Conservation (phyloP, 2,888 invertebrate genomes). For the Leucozona laternaria region DNA sequence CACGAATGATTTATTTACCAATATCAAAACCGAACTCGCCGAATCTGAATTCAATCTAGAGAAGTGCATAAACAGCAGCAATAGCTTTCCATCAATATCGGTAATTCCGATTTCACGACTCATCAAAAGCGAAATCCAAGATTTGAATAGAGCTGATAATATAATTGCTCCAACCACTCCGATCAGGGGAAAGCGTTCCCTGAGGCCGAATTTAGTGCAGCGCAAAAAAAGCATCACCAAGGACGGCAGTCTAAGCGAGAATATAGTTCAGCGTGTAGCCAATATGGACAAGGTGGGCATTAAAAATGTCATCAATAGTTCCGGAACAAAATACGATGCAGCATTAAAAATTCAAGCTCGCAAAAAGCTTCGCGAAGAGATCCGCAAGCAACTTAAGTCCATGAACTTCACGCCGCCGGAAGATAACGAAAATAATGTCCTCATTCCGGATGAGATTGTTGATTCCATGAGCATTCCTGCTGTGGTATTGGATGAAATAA, state of each 20-base stretch:
- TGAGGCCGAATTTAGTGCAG: constrained; percentile 77
- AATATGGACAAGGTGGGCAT: constrained; percentile 82
- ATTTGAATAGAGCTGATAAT: constrained; percentile 75
- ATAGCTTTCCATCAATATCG: constrained; percentile 77
- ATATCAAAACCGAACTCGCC: constrained; percentile 24
- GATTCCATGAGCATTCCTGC: constrained; percentile 81
- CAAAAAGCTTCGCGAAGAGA: constrained; percentile 80
- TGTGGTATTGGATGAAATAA: constrained; percentile 80
- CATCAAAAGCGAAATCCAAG: constrained; percentile 77
- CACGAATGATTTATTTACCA: background rate
- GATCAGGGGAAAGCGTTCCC: background rate
- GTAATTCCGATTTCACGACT: constrained; percentile 80
- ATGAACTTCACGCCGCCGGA: constrained; percentile 79
- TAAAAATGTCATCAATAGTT: constrained; percentile 82
- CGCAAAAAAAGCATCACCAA: constrained; percentile 77
- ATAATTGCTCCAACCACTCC: constrained; percentile 51
- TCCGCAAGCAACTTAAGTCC: constrained; percentile 80
- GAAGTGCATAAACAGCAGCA: constrained; percentile 39
- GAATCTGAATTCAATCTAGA: constrained; percentile 42
- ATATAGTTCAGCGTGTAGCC: constrained; percentile 79
- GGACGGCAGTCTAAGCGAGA: constrained; percentile 76
- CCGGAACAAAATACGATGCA: constrained; percentile 82
- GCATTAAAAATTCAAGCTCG: constrained; percentile 81
- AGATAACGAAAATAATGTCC: constrained; percentile 75
- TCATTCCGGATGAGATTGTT: constrained; percentile 81